Evolutionary conservation across 2,888 invertebrate genomes (phyloP), one percentile per base, ranked within the genome.

Genomic region (Isoperla grammatica): DNA sequence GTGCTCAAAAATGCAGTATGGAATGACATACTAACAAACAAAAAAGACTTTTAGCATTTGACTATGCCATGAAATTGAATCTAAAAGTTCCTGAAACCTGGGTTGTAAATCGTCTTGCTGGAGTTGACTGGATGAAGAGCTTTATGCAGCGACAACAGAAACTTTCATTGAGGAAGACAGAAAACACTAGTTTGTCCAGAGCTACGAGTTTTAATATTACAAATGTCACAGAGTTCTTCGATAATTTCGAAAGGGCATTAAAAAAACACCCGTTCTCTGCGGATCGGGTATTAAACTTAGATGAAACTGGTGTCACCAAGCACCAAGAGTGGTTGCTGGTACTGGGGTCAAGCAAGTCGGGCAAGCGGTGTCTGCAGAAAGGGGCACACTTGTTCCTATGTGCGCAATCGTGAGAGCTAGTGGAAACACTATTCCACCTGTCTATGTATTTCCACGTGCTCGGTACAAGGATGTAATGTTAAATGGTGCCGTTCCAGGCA

Each of bases 141-240:
- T 62, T 65, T 15, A 64, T 63, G 61, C 61, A 37, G 9, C 46
- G 65, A 9, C 49, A 63, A 42, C 57, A 56, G n/a, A 54, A 59
- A 22, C 13, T 63, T 13, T 55, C 61, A 5, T 35, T 64, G 43
- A 29, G 64, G 40, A 64, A 66, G 57, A 63, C 66, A 9, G 62
- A 68, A 65, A 65, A 64, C 46, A 67, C 66, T 2, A 68, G 65
- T 45, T 58, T 63, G 37, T 60, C 65, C 6, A 48, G 67, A 35
- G 6, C 37, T 15, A 45, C 45, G 15, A 40, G 20, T 22, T 61
- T 64, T 35, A 63, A 56, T 59, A 45, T 23, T 13, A 12, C 54
- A n/a, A 59, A 60, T 43, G 58, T 58, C 11, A 61, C 50, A 4
- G 49, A 57, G 37, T 61, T 63, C 17, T 61, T 59, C 15, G 57